Evolutionary conservation across 2,888 invertebrate species (phyloP), one percentile per base, ranked within the genome.

Genomic region (Phalera bucephala): DNA sequence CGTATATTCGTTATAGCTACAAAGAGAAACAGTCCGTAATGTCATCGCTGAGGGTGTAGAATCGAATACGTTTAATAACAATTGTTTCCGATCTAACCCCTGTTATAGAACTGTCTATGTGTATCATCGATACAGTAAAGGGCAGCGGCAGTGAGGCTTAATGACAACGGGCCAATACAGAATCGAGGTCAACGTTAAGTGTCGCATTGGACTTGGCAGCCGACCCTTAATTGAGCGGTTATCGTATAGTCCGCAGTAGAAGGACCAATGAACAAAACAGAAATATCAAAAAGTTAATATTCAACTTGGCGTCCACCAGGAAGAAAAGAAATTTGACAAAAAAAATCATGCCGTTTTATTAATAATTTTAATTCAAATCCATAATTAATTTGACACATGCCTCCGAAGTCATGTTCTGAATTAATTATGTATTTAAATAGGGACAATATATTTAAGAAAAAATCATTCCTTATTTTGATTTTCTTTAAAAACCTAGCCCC

Each of bases 101-200:
- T 76, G 74, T 69, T 79, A 72, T 77, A 68, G 74, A 69, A 73
- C 68, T 58, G 64, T 70, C 46, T 45, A 50, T 47, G 30, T 45
- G 42, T 49, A 72, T 67, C 64, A 72, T 72, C 57, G 62, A 56
- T 56, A 64, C 65, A 71, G 73, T 64, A 66, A 66, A 71, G 75
- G 72, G 69, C 72, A 72, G 62, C 32, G 42, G 43, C 63, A 72
- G 70, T 72, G 64, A 70, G 69, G 72, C 75, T 80, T 83, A 85
- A 86, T 83, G 82, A 82, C 80, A 75, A 76, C 68, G 70, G 71
- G 68, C 80, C 76, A 77, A 80, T 79, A 72, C 75, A 72, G 76
- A 75, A 81, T 79, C 73, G 83, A 77, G 84, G 84, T 82, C 85
- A 75, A 53, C 80, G 60, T 68, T 72, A 75, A 81, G 72, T 81